Evolutionary conservation across 1,140 invertebrate species (phyloP), one percentile per base, ranked within the genome.

Genomic region (Hycleus cichorii): DNA sequence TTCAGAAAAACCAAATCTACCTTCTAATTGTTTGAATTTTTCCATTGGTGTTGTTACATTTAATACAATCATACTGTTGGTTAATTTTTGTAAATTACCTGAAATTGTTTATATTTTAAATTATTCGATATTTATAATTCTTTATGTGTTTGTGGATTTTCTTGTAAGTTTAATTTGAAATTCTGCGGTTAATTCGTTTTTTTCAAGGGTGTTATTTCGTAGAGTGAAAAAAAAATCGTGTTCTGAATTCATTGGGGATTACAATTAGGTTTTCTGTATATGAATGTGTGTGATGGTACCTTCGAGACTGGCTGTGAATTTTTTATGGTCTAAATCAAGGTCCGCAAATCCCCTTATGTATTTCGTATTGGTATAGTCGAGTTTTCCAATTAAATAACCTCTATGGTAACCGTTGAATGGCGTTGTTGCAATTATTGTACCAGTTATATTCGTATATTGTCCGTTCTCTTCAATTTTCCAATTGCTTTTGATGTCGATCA

Each of bases 11-110:
- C 85, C 86, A 63, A 90, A 85, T 26, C 83, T 75, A n/a, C 81
- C 86, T 1, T 76, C 77, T 7, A 87, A 76, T 3, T 76, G 79
- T 1, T 81, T 75, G 59, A 83, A 83, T 49, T 82, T 83, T 49
- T 86, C 81, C 24, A 84, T 72, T 0, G 87, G 85, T 2, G 86
- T 88, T 1, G 85, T 88, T 0, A 89, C 76, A 64, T 89, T 88
- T 3, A 90, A 80, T 12, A 77, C 74, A 3, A 87, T 65, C 80
- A 83, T 84, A 63, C 79, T 85, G 65, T 85, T 81, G 1, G 81
- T 83, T 12, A 86, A 74, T 47, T 80, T 79, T 39, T 78, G 80
- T 49, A 85, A 78, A 66, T 84, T 78, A 4, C 84, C 84, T 80
- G 54, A 39, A 69, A 67, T 32, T 32, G 32, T 32, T 32, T 32